These are phyloP conservation scores for Delphinus delphis DNA, from an alignment of 2,113 vertebrate genomes.

Conservation along the genomic window DNA sequence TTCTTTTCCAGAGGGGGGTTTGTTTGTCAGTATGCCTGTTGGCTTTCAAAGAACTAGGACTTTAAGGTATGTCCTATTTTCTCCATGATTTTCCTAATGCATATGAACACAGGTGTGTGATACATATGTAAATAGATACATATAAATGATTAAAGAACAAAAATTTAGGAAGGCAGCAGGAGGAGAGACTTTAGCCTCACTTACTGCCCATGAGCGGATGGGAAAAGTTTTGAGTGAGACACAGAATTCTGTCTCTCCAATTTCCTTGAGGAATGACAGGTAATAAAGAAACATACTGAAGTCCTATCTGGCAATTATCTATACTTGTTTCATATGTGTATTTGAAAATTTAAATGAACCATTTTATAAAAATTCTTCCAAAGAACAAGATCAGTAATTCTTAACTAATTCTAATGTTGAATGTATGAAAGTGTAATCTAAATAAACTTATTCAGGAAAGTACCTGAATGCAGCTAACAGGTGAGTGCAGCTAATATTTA, in stretches of 20 bases:
- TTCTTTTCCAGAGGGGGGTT: neutral
- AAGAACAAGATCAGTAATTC: neutral
- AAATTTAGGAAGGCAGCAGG: neutral
- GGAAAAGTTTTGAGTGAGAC: neutral
- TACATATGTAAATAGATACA: neutral
- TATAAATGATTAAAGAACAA: neutral
- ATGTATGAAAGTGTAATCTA: neutral
- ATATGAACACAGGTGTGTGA: neutral
- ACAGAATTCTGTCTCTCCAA: neutral
- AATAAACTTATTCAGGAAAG: neutral
- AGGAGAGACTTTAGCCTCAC: neutral
- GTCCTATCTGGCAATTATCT: neutral
- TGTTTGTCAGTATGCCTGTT: neutral
- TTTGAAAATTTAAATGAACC: neutral
- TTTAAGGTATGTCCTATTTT: neutral
- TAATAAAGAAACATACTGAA: neutral
- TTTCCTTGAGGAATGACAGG: neutral
- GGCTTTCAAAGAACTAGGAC: neutral
- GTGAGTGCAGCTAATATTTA: neutral
- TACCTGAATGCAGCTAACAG: neutral
- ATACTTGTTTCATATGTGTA: neutral
- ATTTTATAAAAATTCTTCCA: neutral
- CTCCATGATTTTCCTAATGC: neutral
- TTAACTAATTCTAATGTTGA: constrained; percentile 1
- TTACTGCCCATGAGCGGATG: neutral